phyloP scores from a whole-genome alignment of 64 coral and sea anemone species.

The Catalaphyllia jardinei region DNA sequence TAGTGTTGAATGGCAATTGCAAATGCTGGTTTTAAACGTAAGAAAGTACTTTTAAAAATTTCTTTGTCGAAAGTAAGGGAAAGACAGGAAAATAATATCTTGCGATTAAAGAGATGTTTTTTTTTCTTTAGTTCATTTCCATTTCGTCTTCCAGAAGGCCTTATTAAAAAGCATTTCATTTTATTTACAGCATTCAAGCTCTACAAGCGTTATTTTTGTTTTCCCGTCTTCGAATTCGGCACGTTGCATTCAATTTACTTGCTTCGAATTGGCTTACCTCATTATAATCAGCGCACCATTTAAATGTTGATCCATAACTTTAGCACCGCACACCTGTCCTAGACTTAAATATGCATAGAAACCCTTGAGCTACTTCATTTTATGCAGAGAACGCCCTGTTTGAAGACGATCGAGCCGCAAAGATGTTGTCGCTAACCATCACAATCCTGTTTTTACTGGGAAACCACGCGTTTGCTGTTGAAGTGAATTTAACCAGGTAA shows the following conservation, averaged over 20 bases:
- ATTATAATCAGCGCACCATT: constrained; percentile 15
- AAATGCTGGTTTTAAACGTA: too few species aligned
- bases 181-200: background rate
- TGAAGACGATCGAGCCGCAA: background rate
- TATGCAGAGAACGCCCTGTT: constrained; percentile 28
- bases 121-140: background rate
- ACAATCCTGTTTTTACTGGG: background rate
- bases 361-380: constrained; percentile 14
- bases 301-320: constrained; percentile 13
- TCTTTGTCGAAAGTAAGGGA: background rate
- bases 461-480: background rate
- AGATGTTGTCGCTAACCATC: background rate
- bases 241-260: background rate
- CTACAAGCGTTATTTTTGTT: background rate
- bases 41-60: too few species aligned
- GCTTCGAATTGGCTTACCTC: constrained; percentile 19
- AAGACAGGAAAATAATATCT: background rate
- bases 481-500: background rate
- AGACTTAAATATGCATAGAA: constrained; percentile 20
- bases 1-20: too few species aligned
- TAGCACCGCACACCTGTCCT: constrained; percentile 1
- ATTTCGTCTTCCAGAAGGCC: background rate
- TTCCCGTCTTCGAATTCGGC: background rate
- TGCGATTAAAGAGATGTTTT: background rate
- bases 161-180: background rate